phyloP scores from a whole-genome alignment of 2,113 vertebrate genomes.

The Muntiacus muntjak region DNA sequence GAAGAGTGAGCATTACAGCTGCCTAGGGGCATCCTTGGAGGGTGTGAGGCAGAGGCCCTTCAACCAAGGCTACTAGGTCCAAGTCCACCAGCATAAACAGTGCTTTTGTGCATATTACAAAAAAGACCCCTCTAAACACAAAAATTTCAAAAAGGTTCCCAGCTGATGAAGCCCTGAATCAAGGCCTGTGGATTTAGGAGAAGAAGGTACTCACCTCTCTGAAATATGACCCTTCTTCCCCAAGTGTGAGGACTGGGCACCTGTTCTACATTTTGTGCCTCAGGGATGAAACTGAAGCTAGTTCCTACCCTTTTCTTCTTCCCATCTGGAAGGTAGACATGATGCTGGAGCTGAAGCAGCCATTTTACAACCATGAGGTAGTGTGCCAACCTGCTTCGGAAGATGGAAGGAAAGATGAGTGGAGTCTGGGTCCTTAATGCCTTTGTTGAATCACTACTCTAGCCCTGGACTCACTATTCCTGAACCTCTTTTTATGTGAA shows the following conservation, averaged over 20 bases:
- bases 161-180: not conserved
- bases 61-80: not conserved
- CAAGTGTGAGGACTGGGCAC: not conserved
- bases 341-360: not conserved
- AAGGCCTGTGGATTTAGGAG: not conserved
- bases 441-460: not conserved
- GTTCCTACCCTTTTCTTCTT: not conserved
- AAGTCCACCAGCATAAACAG: not conserved
- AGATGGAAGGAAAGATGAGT: not conserved
- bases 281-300: not conserved
- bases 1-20: not conserved
- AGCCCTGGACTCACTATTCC: not conserved
- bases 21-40: not conserved
- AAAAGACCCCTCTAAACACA: not conserved
- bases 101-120: not conserved
- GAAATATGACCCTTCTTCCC: not conserved
- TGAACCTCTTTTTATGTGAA: not conserved
- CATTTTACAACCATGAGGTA: not conserved
- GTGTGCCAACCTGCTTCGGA: not conserved
- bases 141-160: not conserved
- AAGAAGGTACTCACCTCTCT: not conserved
- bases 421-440: not conserved
- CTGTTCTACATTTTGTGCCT: not conserved
- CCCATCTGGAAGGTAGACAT: not conserved
- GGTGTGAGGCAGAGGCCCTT: not conserved